Base-by-base conservation (phyloP, 2,888 invertebrate genomes). In the Catocala sponsa region DNA sequence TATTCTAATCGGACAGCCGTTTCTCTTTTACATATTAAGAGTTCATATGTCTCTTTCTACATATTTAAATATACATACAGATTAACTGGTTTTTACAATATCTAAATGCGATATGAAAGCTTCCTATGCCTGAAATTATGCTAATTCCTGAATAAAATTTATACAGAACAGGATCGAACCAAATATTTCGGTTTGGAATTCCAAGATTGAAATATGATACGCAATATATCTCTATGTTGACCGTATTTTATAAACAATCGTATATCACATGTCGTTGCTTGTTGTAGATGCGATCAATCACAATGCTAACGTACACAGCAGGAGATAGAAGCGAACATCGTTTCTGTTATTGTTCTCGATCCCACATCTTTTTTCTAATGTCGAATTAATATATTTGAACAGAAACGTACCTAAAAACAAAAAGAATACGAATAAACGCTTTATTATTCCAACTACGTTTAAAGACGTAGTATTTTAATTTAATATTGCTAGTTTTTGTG, bases 381-480 rank as follows among this genome's bases (percentile, higher is more conserved):
- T 38, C 7, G 63, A 59, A 70, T 60, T 48, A 63, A 65, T 61
- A 65, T 63, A 50, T 59, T 56, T 50, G 52, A 76, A 44, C 44
- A 44, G 54, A 25, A 50, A 50, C 6, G 10, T 46, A 35, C 12
- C 0, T 32, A 48, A 44, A 59, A 41, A 38, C 32, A 52, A 55
- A 59, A 59, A 59, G 6, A 33, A 57, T 42, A 49, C 15, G 49
- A 41, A 49, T 50, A 63, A 66, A 61, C 59, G 49, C 51, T 64
- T 65, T 66, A 68, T 72, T 73, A 74, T 70, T 68, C 60, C 65
- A 70, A 65, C 52, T 62, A 67, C 61, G 61, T 66, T 62, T 67
- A 70, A 57, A 65, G 65, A 70, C 60, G 62, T 68, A 41, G 66
- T 63, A 61, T 70, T 72, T 76, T 74, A 77, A 80, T 79, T 74